phyloP scores from a whole-genome alignment of 2,797 vertebrate species.

The Enteromius argenteus region DNA sequence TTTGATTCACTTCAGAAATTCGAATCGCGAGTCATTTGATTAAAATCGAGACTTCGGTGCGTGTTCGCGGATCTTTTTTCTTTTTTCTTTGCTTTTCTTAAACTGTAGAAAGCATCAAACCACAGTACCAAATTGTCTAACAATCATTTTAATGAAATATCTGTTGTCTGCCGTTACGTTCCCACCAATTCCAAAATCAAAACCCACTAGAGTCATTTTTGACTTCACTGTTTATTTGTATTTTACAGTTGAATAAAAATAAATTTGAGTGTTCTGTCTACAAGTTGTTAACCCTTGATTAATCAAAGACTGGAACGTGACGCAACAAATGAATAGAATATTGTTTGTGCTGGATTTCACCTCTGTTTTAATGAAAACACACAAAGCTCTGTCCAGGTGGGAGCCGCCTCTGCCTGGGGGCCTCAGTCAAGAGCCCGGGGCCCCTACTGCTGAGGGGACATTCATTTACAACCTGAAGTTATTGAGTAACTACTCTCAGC shows the following conservation, averaged over 20 bases:
- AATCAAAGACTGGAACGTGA: neutral
- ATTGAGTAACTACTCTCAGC: neutral
- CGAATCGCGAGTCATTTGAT: too few relatives aligned
- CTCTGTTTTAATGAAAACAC: neutral
- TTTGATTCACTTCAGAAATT: too few relatives aligned
- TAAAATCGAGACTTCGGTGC: too few relatives aligned
- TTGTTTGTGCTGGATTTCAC: neutral
- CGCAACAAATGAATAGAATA: neutral
- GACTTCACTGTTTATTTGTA: neutral
- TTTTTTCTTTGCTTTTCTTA: too few relatives aligned
- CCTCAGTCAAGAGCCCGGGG: conserved; percentile 1
- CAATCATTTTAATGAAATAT: too few relatives aligned
- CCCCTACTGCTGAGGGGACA: neutral
- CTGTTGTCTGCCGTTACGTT: too few relatives aligned
- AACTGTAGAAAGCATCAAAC: too few relatives aligned
- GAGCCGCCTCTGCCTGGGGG: neutral
- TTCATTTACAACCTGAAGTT: neutral
- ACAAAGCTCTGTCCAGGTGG: conserved; percentile 1
- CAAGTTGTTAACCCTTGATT: neutral
- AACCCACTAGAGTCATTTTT: neutral
- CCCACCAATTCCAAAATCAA: too few relatives aligned
- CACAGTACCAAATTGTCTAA: too few relatives aligned
- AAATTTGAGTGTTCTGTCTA: neutral
- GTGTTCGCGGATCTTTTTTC: too few relatives aligned
- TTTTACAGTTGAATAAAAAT: neutral